Conservation (phyloP, 2,888 invertebrate species). For the Orthosia gracilis region DNA sequence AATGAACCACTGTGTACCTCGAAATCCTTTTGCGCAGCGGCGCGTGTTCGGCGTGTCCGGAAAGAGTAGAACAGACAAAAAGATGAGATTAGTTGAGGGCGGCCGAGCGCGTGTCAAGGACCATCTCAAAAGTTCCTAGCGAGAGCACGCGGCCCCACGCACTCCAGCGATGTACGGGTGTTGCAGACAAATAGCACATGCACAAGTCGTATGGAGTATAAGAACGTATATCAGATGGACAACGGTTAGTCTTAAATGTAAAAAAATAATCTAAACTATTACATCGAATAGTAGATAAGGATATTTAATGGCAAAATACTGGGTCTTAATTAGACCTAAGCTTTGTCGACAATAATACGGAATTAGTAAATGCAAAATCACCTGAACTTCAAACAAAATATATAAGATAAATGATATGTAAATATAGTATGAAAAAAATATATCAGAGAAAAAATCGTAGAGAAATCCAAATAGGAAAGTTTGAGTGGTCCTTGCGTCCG, state of each 20-base stretch:
- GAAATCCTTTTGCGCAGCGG: conserved; percentile 95
- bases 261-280: conserved; percentile 85
- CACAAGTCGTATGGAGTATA: conserved; percentile 79
- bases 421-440: conserved; percentile 70
- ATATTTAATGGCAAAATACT: conserved; percentile 81
- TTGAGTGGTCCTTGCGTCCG: conserved; percentile 95
- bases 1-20: conserved; percentile 94
- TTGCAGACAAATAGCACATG: conserved; percentile 87
- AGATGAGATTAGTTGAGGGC: conserved; percentile 92
- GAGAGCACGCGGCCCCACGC: conserved; percentile 65
- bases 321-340: conserved; percentile 80
- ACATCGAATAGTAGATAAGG: conserved; percentile 87
- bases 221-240: conserved; percentile 81
- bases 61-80: conserved; percentile 94
- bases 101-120: conserved; percentile 93
- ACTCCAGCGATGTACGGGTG: conserved; percentile 72
- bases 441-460: conserved; percentile 75
- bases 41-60: conserved; percentile 93
- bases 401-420: conserved; percentile 74
- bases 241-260: conserved; percentile 83
- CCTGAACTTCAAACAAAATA: conserved; percentile 75
- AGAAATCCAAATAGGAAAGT: conserved; percentile 91
- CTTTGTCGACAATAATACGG: conserved; percentile 78
- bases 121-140: conserved; percentile 98
- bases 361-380: conserved; percentile 79